Base-by-base conservation (phyloP, 2,888 invertebrate genomes). In the Andrena hattorfiana region DNA sequence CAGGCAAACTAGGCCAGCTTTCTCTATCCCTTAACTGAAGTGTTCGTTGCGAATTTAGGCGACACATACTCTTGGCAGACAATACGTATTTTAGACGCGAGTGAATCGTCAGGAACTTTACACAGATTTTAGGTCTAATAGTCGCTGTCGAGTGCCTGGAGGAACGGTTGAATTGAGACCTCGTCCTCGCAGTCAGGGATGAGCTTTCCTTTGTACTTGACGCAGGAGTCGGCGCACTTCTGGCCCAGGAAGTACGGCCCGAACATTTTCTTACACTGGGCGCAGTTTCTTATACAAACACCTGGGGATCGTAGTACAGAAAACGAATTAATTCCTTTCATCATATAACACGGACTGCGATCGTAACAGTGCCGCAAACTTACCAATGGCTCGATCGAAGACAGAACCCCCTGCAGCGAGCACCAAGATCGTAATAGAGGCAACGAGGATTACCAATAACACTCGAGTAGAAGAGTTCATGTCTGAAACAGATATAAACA, bases 261-360 rank as follows among this genome's bases (percentile, higher is more conserved):
- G 86, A 97, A 97, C 97, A 98, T 97, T 94, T 97, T 97, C 94
- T 97, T 97, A 94, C 98, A 98, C 91, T 97, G 98, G 0, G 97
- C 98, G 93, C 98, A 98, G 94, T 98, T 98, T 89, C 97, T 96
- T 80, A 97, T 96, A 94, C 97, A 97, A 70, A 97, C 95, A 85
- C 97, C 97, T 93, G 42, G 1, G 32, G 48, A 8, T 26, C 30
- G 2, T 72, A 13, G 51, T 30, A 2, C 13, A 2, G 13, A 32
- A 51, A 42, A 42, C 42, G 42, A 42, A 0, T 23, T 16, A 63
- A 35, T 2, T 23, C 16, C 6, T 26, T 8, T 20, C 26, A 4
- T n/a, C 8, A 2, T 32, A n/a, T 8, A 30, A 13, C 16, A 16
- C 28, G 23, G 7, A 7, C 28, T 59, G 13, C 0, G 23, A 63